A percentile compares a stretch with the other conserved stretches of the same genome.
These are phyloP conservation scores for Watsonalla binaria DNA, from an alignment of 2,888 invertebrate genomes.

Conservation along the genomic window DNA sequence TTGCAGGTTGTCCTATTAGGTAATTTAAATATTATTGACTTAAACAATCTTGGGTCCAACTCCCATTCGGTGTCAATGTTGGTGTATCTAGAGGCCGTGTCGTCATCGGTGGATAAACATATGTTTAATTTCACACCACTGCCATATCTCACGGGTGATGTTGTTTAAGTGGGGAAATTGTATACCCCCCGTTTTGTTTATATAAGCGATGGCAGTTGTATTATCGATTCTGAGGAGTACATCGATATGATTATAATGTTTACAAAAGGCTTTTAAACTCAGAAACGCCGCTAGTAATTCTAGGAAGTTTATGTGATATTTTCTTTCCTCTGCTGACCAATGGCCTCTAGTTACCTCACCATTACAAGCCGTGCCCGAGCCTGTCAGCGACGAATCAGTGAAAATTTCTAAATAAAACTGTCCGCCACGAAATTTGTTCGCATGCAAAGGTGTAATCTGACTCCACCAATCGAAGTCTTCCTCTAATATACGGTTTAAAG, in stretches of 20 bases:
- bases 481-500: no score
- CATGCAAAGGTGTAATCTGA: no score
- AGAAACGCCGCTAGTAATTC: slow-evolving; percentile 3
- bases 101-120: slow-evolving; percentile 6
- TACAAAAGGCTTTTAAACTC: background rate
- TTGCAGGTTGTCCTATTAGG: background rate
- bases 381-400: slow-evolving; percentile 10
- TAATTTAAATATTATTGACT: background rate
- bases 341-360: slow-evolving; percentile 2
- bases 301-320: slow-evolving; percentile 7
- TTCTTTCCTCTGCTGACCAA: slow-evolving; percentile 3
- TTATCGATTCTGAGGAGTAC: background rate
- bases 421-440: no score
- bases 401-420: slow-evolving; percentile 5
- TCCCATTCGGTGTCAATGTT: slow-evolving; percentile 11
- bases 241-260: background rate
- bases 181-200: slow-evolving; percentile 3
- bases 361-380: slow-evolving; percentile 13
- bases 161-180: slow-evolving; percentile 7
- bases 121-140: slow-evolving; percentile 8
- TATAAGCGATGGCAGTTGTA: slow-evolving; percentile 1
- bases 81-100: slow-evolving; percentile 7
- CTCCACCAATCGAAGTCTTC: no score
- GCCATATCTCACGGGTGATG: slow-evolving; percentile 5
- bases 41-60: background rate